Percentiles rank a stretch among this genome's conserved stretches.
Evolutionary conservation across 2,113 vertebrate genomes (phyloP).

Genomic region (Morone chrysops): DNA sequence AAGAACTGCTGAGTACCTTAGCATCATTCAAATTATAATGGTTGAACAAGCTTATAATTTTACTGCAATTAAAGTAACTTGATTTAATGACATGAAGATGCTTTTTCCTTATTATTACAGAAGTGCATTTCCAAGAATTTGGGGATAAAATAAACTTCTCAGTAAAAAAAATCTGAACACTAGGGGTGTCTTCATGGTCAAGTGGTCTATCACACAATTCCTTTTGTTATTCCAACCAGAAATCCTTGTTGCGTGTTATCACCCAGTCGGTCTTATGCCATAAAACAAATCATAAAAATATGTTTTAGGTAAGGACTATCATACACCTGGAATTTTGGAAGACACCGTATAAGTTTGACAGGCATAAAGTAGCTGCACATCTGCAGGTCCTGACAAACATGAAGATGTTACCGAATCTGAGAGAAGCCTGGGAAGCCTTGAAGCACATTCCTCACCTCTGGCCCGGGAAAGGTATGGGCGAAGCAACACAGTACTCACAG

Average conservation of each 20-base stretch:
- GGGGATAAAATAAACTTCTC: neutral
- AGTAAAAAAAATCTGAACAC: neutral
- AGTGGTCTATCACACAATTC: neutral
- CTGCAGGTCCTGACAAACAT: constrained; percentile 59
- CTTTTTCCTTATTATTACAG: neutral
- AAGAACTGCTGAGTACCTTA: neutral
- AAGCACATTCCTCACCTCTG: constrained; percentile 65
- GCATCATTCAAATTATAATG: neutral
- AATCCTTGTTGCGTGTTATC: neutral
- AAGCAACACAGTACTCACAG: neutral
- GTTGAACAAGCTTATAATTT: neutral
- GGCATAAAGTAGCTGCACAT: constrained; percentile 31
- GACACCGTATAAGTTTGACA: neutral
- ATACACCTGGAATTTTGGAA: neutral
- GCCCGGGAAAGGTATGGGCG: neutral
- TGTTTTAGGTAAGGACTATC: neutral
- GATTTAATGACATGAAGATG: neutral
- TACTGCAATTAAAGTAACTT: neutral
- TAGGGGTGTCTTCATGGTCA: neutral
- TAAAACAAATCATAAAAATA: neutral
- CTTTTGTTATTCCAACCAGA: neutral
- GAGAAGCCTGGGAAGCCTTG: constrained; percentile 39
- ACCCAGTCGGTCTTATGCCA: neutral
- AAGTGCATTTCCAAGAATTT: neutral
- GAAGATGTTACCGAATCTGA: neutral